Percentiles rank a stretch among this genome's conserved stretches.
Conservation (phyloP, 2,888 invertebrate genomes). For the Eretmocerus hayati region DNA sequence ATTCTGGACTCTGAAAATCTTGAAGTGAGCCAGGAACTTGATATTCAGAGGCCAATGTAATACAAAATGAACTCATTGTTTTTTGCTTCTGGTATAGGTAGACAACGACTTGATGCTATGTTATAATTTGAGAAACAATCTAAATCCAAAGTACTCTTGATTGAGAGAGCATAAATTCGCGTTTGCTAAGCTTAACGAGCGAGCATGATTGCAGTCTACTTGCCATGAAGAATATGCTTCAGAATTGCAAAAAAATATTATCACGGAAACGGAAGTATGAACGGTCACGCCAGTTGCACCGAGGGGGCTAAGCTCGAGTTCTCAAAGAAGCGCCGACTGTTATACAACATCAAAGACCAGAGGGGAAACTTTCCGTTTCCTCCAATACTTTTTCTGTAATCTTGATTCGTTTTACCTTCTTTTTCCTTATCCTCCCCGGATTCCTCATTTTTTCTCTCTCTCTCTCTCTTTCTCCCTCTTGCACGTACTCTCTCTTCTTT, state of each 20-base stretch:
- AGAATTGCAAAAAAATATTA: constrained; percentile 23
- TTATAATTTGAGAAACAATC: no score
- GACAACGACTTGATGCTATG: no score
- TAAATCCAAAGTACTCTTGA: no score
- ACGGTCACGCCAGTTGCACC: constrained; percentile 24
- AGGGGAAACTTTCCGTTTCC: constrained; percentile 3
- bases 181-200: no score
- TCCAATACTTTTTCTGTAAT: constrained; percentile 1
- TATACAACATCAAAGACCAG: constrained; percentile 9
- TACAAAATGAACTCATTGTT: no score
- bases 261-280: constrained; percentile 26
- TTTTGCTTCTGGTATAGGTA: no score
- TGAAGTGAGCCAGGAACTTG: no score
- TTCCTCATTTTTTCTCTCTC: neutral
- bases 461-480: no score
- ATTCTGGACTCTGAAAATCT: no score
- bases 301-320: constrained; percentile 6
- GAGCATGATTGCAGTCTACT: neutral
- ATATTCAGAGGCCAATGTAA: no score
- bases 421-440: neutral
- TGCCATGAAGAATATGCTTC: constrained; percentile 26
- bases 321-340: constrained; percentile 7
- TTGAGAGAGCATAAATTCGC: no score
- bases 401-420: constrained; percentile 10
- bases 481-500: neutral